Evolutionary conservation across 2,888 invertebrate species (phyloP).

Genomic region (Dicycla oo): DNA sequence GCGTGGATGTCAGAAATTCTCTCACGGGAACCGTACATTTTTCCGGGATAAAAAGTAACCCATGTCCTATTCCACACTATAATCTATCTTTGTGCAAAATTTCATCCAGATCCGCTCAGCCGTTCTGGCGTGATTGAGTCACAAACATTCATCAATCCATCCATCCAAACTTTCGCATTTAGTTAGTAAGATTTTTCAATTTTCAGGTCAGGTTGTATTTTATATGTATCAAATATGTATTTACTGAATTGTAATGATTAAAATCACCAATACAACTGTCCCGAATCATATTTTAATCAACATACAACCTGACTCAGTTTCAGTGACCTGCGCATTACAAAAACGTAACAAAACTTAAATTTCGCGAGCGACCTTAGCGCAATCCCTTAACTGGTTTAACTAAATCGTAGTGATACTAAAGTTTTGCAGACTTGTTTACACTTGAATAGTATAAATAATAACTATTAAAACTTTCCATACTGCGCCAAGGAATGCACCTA

Average conservation of each 20-base stretch:
- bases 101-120: too few relatives aligned
- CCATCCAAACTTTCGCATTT: too few relatives aligned
- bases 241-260: not conserved
- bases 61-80: too few relatives aligned
- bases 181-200: too few relatives aligned
- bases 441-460: conserved; percentile 32
- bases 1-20: too few relatives aligned
- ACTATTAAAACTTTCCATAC: conserved; percentile 31
- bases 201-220: not conserved
- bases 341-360: not conserved
- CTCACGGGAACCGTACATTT: too few relatives aligned
- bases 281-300: not conserved
- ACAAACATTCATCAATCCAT: too few relatives aligned
- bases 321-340: not conserved
- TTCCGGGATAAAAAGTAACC: too few relatives aligned
- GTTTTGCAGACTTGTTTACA: conserved; percentile 4
- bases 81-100: too few relatives aligned
- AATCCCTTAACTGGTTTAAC: too few relatives aligned
- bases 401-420: not conserved
- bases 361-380: not conserved
- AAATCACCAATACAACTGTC: not conserved
- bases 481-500: conserved; percentile 11
- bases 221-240: not conserved
- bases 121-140: too few relatives aligned
- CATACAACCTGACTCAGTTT: not conserved